Evolutionary conservation across 2,113 vertebrate species (phyloP).

Genomic region (Cairina moschata): DNA sequence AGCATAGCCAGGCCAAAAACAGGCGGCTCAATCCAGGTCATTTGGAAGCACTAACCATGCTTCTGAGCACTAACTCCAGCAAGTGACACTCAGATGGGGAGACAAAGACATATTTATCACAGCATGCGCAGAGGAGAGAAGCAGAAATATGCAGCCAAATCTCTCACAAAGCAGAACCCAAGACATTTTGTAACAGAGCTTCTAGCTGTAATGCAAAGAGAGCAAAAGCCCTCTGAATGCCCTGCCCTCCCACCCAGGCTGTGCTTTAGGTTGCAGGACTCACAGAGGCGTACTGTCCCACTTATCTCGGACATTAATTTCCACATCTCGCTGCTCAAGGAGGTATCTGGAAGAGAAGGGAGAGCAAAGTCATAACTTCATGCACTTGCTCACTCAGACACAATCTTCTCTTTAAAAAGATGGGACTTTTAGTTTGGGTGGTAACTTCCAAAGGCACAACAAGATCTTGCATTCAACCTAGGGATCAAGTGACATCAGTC

Average conservation of each 20-base stretch:
- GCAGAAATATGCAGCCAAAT: neutral
- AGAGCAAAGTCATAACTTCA: neutral
- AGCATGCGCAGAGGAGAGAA: neutral
- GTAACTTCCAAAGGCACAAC: neutral
- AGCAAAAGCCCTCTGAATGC: neutral
- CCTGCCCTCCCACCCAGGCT: neutral
- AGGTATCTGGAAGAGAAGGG: conserved; percentile 83
- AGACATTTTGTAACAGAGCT: neutral
- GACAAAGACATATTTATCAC: neutral
- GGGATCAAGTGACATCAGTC: neutral
- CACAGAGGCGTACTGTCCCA: conserved; percentile 98
- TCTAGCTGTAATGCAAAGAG: neutral
- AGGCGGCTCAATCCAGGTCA: neutral
- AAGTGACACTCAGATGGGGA: fast-evolving
- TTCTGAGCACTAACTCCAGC: neutral
- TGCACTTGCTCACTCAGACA: neutral
- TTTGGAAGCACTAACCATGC: neutral
- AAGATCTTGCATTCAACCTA: neutral
- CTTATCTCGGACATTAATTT: conserved; percentile 95
- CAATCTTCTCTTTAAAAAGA: neutral
- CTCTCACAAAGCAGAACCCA: neutral
- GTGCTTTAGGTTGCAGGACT: conserved; percentile 65
- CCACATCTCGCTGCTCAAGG: conserved; percentile 95
- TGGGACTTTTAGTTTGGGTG: neutral
- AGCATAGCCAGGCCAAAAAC: neutral